Conservation (phyloP, 2,113 vertebrate species). For the Choloepus hoffmanni region DNA sequence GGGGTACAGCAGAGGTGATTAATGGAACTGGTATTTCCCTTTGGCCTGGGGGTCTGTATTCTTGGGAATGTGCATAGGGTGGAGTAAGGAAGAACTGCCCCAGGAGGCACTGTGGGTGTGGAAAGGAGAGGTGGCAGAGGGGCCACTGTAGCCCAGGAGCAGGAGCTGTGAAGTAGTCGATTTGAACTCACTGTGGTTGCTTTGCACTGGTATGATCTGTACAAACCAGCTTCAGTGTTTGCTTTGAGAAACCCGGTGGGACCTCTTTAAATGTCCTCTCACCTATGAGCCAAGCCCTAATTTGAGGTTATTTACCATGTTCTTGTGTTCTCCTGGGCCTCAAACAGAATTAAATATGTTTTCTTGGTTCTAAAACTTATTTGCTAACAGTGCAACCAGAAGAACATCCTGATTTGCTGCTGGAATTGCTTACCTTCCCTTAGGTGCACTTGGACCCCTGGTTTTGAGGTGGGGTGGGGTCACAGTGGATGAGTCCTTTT, state of each 20-base stretch:
- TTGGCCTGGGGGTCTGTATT: slow-evolving; percentile 27
- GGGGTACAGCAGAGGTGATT: slow-evolving; percentile 61
- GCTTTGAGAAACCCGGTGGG: slow-evolving; percentile 25
- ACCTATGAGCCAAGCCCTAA: background rate
- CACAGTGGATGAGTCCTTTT: slow-evolving; percentile 26
- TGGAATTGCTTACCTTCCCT: background rate
- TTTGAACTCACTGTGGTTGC: background rate
- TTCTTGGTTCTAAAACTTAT: slow-evolving; percentile 49
- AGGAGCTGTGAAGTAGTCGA: background rate
- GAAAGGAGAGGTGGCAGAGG: background rate
- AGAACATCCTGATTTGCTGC: slow-evolving; percentile 32
- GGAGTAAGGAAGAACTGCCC: slow-evolving; percentile 1
- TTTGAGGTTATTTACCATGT: slow-evolving; percentile 39
- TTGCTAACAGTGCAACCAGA: slow-evolving; percentile 5
- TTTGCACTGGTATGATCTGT: background rate
- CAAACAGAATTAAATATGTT: slow-evolving; percentile 52
- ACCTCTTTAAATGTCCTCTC: slow-evolving; percentile 38
- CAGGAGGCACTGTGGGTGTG: background rate
- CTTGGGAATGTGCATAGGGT: slow-evolving; percentile 46
- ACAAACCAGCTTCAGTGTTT: slow-evolving; percentile 9
- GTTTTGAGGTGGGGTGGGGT: background rate
- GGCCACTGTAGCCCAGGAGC: background rate
- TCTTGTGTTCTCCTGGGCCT: slow-evolving; percentile 50
- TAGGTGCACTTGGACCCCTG: background rate
- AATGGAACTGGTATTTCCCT: slow-evolving; percentile 46